Evolutionary conservation across 2,113 vertebrate species (phyloP), one percentile per base, ranked within the genome.

Genomic region (Pseudorectes ferrugineus): DNA sequence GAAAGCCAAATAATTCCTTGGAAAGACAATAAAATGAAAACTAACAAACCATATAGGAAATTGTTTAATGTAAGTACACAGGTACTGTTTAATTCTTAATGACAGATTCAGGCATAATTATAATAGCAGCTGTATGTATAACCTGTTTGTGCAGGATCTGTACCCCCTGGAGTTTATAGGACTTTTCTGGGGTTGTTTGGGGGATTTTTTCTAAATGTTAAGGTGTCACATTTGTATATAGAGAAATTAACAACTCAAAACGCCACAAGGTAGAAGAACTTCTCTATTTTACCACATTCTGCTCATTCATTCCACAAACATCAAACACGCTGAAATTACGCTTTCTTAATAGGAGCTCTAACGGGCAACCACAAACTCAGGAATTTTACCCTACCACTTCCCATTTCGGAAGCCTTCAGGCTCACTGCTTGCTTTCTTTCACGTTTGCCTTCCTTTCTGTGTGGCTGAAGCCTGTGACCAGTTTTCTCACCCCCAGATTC

Each of bases 201-300:
- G 14, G 12, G 3, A 45, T 25, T 21, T 54, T 36, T 63, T 42
- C 7, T 43, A 43, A 68, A 33, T 35, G 1, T 40, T 61, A 51
- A 83, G 12, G 4, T 36, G 2, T 36, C 10, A 28, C 0, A 0
- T 71, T 79, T 74, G 1, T 48, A 19, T 31, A 29, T 3, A 54
- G 48, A 62, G 4, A 57, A 89, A 62, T 45, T 17, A 52, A 43
- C 12, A 58, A 5, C 13, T 68, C 35, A 75, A 71, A 81, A 67
- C 38, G 22, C 6, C 23, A 36, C 46, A 68, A 57, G 6, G 12
- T 54, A 40, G 14, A 88, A 38, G 2, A 71, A 7, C 6, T 51
- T 29, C 22, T 38, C 6, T 63, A 3, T 57, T 78, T 74, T 38
- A 55, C 7, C 4, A 59, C 59, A 58, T 76, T 72, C 18, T 85